Evolutionary conservation across 2,797 vertebrate species (phyloP), one percentile per base, ranked within the genome.

Genomic region (Sciaenops ocellatus): DNA sequence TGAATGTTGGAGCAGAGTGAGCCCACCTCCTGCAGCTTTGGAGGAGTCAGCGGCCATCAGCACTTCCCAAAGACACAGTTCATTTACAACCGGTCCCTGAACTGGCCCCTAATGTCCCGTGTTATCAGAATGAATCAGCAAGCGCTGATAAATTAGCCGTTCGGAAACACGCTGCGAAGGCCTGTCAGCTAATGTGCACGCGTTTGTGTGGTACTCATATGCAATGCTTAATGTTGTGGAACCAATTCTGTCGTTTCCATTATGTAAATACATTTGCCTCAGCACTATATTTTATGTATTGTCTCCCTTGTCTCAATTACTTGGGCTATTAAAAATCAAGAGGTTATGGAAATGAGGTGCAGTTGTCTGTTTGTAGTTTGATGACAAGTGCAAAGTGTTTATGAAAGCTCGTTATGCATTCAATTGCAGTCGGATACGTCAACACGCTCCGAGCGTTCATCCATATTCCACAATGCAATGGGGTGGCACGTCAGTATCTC

Each of bases 191-290:
- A 93, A 93, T 90, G 90, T 88, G 85, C 28, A 30, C 47, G 64
- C 76, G 76, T 88, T 85, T 80, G 89, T 86, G 88, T 85, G 91
- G 80, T 86, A 87, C 90, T 95, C 92, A 93, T 95, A 94, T 91
- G 94, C 95, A 94, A 94, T 91, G 94, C 92, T 92, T 96, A 96
- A 96, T 96, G 95, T 96, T 91, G 91, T 94, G 95, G 95, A 95
- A 96, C 95, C 95, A 93, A 95, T 95, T 95, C 93, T 93, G 93
- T 94, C 94, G 87, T 95, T 95, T 95, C 93, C 95, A 95, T 96
- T 96, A 96, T 96, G 96, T 95, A 95, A 96, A 96, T 95, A 95
- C 93, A 95, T 95, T 94, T 95, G 94, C 95, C 92, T 94, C 92
- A 65, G 89, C 90, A 85, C 93, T 93, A 91, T 95, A 94, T 94